Conservation (phyloP, 2,113 vertebrate species). For the Gasterosteus nipponicus region DNA sequence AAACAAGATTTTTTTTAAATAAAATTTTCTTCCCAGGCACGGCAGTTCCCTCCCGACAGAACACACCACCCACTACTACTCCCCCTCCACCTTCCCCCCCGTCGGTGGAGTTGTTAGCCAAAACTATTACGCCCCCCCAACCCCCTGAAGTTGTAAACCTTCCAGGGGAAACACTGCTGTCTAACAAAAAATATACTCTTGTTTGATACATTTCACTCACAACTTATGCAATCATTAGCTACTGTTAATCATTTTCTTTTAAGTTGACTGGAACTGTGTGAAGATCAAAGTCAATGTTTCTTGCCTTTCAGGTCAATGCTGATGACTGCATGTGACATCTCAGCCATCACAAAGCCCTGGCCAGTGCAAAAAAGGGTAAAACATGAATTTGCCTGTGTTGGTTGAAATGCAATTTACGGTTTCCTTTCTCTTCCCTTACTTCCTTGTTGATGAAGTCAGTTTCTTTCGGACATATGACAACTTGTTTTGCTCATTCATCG, state of each 20-base stretch:
- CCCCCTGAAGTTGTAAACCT: too few species aligned
- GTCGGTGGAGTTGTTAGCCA: too few species aligned
- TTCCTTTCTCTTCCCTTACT: not conserved
- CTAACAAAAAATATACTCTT: not conserved
- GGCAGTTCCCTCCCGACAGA: too few species aligned
- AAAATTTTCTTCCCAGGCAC: too few species aligned
- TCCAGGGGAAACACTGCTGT: too few species aligned
- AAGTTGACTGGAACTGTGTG: not conserved
- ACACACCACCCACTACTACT: too few species aligned
- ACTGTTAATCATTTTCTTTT: not conserved
- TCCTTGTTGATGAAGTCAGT: not conserved
- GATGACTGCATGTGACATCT: conserved; percentile 98
- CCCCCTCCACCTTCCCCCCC: too few species aligned
- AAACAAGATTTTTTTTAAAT: too few species aligned
- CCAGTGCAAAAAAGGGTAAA: conserved; percentile 94
- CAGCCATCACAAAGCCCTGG: conserved; percentile 99
- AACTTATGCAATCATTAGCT: not conserved
- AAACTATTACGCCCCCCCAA: too few species aligned
- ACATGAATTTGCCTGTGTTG: not conserved
- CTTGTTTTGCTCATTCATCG: too few species aligned
- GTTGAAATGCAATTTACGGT: not conserved
- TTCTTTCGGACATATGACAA: not conserved
- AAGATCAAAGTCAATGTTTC: not conserved
- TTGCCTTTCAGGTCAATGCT: conserved; percentile 90
- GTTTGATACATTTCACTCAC: not conserved